Conservation (phyloP, 2,113 vertebrate species). For the Nothoprocta pentlandii region DNA sequence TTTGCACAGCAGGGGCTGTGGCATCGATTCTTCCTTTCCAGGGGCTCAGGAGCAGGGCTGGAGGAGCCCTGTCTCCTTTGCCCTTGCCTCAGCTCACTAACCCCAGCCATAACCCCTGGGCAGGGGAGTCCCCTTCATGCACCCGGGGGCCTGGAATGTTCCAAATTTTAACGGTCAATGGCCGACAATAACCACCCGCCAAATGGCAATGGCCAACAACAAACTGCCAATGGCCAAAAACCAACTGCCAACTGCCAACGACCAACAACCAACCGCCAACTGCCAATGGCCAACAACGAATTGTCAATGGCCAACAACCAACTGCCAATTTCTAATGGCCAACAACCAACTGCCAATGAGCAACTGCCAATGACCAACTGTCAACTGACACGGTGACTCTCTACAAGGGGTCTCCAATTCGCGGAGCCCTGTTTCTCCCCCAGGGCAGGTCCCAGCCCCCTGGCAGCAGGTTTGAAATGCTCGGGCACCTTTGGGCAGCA, state of each 20-base stretch:
- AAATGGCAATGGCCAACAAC: too few relatives aligned
- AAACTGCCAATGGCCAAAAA: not conserved
- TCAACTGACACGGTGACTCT: not conserved
- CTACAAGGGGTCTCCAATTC: accelerated
- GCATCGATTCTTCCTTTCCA: accelerated
- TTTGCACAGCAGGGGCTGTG: not conserved
- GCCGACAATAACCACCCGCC: too few relatives aligned
- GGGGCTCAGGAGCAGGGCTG: not conserved
- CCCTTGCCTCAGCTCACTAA: not conserved
- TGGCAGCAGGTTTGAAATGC: not conserved
- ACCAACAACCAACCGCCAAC: not conserved
- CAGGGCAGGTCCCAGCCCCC: not conserved
- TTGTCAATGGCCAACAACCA: too few relatives aligned
- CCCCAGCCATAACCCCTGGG: not conserved
- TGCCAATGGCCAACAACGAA: too few relatives aligned
- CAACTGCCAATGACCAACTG: not conserved
- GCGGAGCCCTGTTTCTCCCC: too few relatives aligned
- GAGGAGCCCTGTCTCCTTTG: accelerated
- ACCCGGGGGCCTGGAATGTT: not conserved
- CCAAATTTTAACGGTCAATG: too few relatives aligned
- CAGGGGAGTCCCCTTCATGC: accelerated
- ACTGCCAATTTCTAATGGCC: too few relatives aligned
- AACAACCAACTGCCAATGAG: not conserved
- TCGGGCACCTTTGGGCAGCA: not conserved
- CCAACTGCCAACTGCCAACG: accelerated